Conservation (phyloP, 2,797 vertebrate genomes). For the Rhinogobio ventralis region DNA sequence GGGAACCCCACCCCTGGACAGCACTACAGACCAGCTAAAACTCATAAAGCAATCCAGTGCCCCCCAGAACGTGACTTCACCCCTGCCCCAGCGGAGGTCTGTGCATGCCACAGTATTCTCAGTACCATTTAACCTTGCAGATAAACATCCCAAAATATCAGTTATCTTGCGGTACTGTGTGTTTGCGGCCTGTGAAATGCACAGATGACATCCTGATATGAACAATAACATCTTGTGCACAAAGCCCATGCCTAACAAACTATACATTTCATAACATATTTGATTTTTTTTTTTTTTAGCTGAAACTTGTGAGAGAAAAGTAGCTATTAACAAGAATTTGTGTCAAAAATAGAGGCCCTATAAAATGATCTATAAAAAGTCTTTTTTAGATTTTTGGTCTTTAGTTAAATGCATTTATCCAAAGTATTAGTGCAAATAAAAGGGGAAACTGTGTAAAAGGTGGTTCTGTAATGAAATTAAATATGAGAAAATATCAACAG, state of each 20-base stretch:
- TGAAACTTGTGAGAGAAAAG: neutral
- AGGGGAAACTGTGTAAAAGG: neutral
- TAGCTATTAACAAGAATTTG: neutral
- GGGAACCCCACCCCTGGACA: too few relatives aligned
- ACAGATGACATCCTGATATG: constrained; percentile 67
- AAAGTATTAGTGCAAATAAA: neutral
- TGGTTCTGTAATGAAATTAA: neutral
- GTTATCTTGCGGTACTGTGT: constrained; percentile 59
- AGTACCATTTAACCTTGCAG: constrained; percentile 56
- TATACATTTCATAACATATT: neutral
- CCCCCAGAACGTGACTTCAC: too few relatives aligned
- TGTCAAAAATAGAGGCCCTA: neutral
- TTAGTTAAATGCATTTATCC: neutral
- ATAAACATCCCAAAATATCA: constrained; percentile 68
- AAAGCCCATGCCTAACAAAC: neutral
- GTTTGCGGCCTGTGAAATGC: constrained; percentile 68
- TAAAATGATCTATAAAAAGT: neutral
- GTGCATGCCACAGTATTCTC: constrained; percentile 58
- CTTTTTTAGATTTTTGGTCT: neutral
- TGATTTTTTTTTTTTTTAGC: neutral
- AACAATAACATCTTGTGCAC: neutral
- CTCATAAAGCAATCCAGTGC: too few relatives aligned
- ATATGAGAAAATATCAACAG: neutral
- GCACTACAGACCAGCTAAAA: too few relatives aligned
- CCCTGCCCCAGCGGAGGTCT: neutral